Conservation (phyloP, 2,888 invertebrate species). For the Piscicola geometra region DNA sequence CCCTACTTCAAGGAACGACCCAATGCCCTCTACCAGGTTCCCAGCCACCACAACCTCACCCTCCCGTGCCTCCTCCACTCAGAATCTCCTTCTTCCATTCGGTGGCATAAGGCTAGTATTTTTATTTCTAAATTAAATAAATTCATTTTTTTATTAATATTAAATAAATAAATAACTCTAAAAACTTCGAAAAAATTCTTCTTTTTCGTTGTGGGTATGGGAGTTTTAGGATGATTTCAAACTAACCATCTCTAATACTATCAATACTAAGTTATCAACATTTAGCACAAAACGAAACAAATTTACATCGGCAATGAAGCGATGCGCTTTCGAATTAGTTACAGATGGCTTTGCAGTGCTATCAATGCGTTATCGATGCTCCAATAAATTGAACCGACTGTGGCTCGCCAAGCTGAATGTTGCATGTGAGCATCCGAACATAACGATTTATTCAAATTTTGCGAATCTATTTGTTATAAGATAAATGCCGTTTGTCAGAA, state of each 20-base stretch:
- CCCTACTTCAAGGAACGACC: background rate
- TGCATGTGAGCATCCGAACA: background rate
- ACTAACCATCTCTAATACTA: too few species aligned
- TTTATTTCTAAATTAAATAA: too few species aligned
- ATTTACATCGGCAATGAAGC: background rate
- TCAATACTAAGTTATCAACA: too few species aligned
- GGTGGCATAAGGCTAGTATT: too few species aligned
- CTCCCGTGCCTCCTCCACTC: background rate
- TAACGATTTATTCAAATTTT: background rate
- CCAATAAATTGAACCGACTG: too few species aligned
- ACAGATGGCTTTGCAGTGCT: slow-evolving; percentile 6
- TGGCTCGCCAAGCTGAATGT: background rate
- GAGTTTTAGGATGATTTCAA: too few species aligned
- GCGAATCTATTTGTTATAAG: too few species aligned
- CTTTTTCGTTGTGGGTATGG: too few species aligned
- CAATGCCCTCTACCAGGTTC: background rate
- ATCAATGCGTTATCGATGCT: slow-evolving; percentile 8
- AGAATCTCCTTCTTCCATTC: background rate
- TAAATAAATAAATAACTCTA: too few species aligned
- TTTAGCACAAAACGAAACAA: background rate
- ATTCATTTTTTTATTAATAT: too few species aligned
- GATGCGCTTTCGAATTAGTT: background rate
- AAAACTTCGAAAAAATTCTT: too few species aligned
- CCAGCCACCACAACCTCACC: background rate
- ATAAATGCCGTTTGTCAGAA: too few species aligned